phyloP scores from a whole-genome alignment of 2,797 vertebrate species.

The Tokudaia tokunoshimensis region DNA sequence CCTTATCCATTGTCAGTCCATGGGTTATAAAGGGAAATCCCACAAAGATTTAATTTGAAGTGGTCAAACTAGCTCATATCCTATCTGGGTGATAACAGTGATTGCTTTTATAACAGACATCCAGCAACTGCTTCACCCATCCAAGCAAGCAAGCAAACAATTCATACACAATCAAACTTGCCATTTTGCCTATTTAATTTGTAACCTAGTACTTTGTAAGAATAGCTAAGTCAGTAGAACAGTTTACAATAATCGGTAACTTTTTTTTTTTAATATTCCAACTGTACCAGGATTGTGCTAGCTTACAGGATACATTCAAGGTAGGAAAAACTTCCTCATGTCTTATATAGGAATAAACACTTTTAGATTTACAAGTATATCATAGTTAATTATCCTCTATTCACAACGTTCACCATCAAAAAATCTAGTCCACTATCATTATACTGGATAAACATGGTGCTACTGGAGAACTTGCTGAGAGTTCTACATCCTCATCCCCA shows the following conservation, averaged over 20 bases:
- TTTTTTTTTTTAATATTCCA: background rate
- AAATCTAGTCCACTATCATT: background rate
- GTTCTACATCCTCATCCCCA: background rate
- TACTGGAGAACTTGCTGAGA: background rate
- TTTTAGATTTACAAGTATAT: background rate
- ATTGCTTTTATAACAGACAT: background rate
- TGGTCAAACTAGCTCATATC: background rate
- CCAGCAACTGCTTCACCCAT: background rate
- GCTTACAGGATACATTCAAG: background rate
- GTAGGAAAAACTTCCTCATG: background rate
- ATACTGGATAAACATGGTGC: background rate
- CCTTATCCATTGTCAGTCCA: background rate
- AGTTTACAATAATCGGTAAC: background rate
- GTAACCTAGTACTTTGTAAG: no score
- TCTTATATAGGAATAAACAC: background rate
- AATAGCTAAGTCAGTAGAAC: background rate
- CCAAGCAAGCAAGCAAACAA: background rate
- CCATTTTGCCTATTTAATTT: background rate
- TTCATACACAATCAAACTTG: background rate
- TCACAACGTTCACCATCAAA: background rate
- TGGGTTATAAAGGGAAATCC: background rate
- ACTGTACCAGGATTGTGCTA: no score
- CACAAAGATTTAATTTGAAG: background rate
- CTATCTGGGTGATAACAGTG: no score
- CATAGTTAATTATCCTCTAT: background rate